Evolutionary conservation across 2,113 vertebrate genomes (phyloP).

Genomic region (Melanotaenia duboulayi): DNA sequence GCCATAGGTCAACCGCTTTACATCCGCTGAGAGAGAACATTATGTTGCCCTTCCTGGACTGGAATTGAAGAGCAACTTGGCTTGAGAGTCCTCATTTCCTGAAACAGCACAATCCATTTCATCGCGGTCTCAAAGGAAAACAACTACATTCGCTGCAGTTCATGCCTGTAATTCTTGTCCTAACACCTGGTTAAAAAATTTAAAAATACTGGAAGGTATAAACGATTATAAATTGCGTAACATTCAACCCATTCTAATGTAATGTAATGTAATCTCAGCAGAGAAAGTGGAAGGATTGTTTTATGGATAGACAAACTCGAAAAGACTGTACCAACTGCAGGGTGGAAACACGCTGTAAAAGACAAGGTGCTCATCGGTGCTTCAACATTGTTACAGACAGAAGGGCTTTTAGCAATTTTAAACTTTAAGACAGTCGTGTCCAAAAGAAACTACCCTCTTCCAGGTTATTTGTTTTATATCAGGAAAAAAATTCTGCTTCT

Average conservation of each 20-base stretch:
- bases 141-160: background rate
- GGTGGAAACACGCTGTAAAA: slow-evolving; percentile 7
- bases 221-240: background rate
- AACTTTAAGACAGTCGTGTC: too few species aligned
- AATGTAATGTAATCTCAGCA: slow-evolving; percentile 3
- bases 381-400: too few species aligned
- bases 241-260: background rate
- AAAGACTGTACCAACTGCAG: background rate
- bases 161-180: background rate
- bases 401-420: too few species aligned
- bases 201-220: background rate
- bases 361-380: too few species aligned
- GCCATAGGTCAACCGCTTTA: slow-evolving; percentile 62
- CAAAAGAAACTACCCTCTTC: too few species aligned
- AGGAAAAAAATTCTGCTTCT: too few species aligned
- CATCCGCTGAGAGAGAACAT: slow-evolving; percentile 37
- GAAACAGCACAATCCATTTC: slow-evolving; percentile 41
- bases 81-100: slow-evolving; percentile 43
- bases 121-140: slow-evolving; percentile 31
- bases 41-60: slow-evolving; percentile 24
- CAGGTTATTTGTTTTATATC: too few species aligned
- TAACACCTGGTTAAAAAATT: background rate
- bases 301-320: slow-evolving; percentile 10
- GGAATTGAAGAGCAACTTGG: slow-evolving; percentile 39
- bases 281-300: background rate